Evolutionary conservation across 2,113 vertebrate species (phyloP).

Genomic region (Mustela nigripes): DNA sequence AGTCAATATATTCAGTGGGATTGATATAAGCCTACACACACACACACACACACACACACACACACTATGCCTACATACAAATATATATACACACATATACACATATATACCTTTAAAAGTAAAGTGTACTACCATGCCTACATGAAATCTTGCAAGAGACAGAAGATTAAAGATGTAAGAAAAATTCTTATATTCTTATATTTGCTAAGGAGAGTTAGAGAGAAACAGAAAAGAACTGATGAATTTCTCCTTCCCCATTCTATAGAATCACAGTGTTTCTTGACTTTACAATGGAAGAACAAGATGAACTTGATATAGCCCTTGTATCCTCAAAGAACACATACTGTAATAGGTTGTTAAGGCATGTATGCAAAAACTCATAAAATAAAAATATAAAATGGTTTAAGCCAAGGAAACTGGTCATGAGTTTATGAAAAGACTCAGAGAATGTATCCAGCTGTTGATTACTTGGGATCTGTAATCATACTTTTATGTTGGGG

Average conservation of each 20-base stretch:
- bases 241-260: background rate
- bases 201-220: background rate
- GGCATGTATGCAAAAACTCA: background rate
- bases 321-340: background rate
- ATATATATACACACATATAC: background rate
- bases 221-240: background rate
- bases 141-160: background rate
- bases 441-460: background rate
- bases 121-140: background rate
- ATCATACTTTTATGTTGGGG: background rate
- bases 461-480: background rate
- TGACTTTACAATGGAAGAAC: background rate
- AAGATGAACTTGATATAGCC: background rate
- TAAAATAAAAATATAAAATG: slow-evolving; percentile 19
- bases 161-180: background rate
- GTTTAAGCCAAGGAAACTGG: background rate
- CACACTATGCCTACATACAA: background rate
- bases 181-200: background rate
- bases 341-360: background rate
- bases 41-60: background rate
- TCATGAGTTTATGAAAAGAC: background rate
- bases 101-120: background rate
- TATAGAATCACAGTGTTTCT: background rate
- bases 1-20: background rate
- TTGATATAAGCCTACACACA: background rate